These are phyloP conservation scores for Sericinus montela DNA, from an alignment of 2,888 invertebrate genomes.

Conservation along the genomic window DNA sequence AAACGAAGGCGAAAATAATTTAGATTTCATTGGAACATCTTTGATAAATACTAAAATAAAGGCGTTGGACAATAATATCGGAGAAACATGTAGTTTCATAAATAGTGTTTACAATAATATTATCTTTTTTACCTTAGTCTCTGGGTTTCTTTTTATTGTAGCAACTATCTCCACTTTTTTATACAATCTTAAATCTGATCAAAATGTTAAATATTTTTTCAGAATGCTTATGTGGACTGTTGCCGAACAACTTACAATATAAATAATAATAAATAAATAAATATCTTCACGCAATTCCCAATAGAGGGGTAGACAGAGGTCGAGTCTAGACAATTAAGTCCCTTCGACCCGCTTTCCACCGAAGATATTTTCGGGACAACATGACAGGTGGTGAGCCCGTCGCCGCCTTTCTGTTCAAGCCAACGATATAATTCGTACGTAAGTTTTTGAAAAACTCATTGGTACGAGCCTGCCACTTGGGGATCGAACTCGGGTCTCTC, in stretches of 20 bases:
- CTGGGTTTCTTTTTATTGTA: conserved; percentile 44
- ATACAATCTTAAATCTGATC: conserved; percentile 27
- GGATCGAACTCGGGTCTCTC: too few species aligned
- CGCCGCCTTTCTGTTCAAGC: too few species aligned
- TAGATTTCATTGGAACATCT: conserved; percentile 39
- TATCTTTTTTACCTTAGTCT: conserved; percentile 47
- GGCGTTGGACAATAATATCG: conserved; percentile 40
- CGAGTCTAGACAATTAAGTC: too few species aligned
- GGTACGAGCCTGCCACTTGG: too few species aligned
- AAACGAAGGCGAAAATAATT: conserved; percentile 21
- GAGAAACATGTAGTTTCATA: conserved; percentile 37
- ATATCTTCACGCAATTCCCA: too few species aligned
- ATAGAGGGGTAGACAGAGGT: too few species aligned
- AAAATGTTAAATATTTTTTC: conserved; percentile 19
- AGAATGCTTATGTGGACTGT: conserved; percentile 40
- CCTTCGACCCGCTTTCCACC: too few species aligned
- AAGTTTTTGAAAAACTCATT: too few species aligned
- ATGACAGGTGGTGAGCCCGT: too few species aligned
- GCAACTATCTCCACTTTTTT: conserved; percentile 47
- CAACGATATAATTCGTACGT: too few species aligned
- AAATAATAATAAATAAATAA: too few species aligned
- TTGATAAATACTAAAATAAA: conserved; percentile 41
- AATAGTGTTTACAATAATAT: conserved; percentile 49
- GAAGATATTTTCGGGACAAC: too few species aligned
- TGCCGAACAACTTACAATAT: conserved; percentile 37